Evolutionary conservation across 2,113 vertebrate genomes (phyloP).

Genomic region (Pan paniscus): DNA sequence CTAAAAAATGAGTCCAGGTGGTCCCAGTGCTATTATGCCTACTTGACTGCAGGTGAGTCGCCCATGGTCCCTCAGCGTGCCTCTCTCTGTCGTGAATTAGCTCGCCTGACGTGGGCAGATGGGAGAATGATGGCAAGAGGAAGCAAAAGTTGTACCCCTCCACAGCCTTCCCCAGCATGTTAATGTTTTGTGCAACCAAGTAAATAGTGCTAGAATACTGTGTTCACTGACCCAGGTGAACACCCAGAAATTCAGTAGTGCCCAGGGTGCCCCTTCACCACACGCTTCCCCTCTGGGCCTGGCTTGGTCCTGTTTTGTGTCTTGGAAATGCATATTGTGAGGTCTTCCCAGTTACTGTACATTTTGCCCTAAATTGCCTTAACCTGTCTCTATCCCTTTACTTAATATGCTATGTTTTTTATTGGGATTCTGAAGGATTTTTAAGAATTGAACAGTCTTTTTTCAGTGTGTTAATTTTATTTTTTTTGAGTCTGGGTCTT

Average conservation of each 20-base stretch:
- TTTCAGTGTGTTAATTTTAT: not conserved
- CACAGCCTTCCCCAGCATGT: too few relatives aligned
- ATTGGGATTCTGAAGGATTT: not conserved
- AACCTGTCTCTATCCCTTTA: not conserved
- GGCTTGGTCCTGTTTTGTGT: accelerated
- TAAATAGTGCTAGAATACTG: accelerated
- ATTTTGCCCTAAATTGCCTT: not conserved
- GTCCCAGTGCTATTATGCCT: constrained; percentile 99
- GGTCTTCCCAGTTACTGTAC: not conserved
- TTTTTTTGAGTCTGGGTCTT: too few relatives aligned
- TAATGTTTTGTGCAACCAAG: not conserved
- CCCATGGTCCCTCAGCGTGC: accelerated
- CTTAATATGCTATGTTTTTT: not conserved
- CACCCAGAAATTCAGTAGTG: accelerated
- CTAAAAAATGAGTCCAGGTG: constrained; percentile 98
- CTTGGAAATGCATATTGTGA: not conserved
- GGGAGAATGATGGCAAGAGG: not conserved
- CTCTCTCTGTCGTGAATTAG: accelerated
- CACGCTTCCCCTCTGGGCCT: accelerated
- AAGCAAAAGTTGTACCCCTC: accelerated
- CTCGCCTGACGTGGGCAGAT: accelerated
- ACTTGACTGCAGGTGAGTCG: constrained; percentile 93
- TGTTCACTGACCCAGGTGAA: not conserved
- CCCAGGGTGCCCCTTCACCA: accelerated
- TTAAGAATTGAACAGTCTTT: not conserved